phyloP scores from a whole-genome alignment of 1,140 invertebrate genomes.

The Gyrodactylus bullatarudis region DNA sequence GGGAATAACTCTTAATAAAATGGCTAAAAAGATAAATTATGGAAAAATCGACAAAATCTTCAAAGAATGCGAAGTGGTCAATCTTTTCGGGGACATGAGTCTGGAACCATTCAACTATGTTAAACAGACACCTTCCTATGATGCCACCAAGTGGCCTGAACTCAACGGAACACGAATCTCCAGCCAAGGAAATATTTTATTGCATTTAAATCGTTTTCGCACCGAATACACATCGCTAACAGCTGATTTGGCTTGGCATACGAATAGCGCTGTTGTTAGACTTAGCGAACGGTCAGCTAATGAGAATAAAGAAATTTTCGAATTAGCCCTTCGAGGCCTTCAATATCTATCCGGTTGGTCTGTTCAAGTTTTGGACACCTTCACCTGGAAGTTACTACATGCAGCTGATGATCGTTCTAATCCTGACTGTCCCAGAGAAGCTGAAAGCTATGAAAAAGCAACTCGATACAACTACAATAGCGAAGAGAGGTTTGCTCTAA shows the following conservation, averaged over 20 bases:
- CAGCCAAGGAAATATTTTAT: constrained; percentile 20
- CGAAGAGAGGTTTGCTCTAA: constrained; percentile 84
- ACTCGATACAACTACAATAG: constrained; percentile 87
- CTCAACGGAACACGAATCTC: constrained; percentile 29
- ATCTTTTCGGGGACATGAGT: constrained; percentile 95
- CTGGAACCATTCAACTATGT: constrained; percentile 95
- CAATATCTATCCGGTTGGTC: constrained; percentile 84
- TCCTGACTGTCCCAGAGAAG: constrained; percentile 62
- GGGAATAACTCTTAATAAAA: constrained; percentile 57
- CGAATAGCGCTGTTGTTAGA: constrained; percentile 28
- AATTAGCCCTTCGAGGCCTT: constrained; percentile 55
- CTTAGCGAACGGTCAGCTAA: constrained; percentile 44
- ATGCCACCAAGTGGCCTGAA: constrained; percentile 60
- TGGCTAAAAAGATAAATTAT: constrained; percentile 80
- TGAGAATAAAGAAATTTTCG: constrained; percentile 64
- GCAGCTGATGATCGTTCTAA: constrained; percentile 88
- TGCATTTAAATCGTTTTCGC: constrained; percentile 15
- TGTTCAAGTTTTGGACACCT: constrained; percentile 36
- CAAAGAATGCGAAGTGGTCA: constrained; percentile 71
- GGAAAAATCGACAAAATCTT: constrained; percentile 83
- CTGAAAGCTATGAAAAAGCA: constrained; percentile 94
- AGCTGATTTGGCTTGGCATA: constrained; percentile 66
- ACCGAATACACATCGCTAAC: constrained; percentile 92
- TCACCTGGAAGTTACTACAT: constrained; percentile 87
- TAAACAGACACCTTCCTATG: constrained; percentile 67